Percentiles rank a stretch among this genome's conserved stretches.
These are phyloP conservation scores for Sceloporus tristichus DNA, from an alignment of 2,113 vertebrate genomes.

Conservation along the genomic window DNA sequence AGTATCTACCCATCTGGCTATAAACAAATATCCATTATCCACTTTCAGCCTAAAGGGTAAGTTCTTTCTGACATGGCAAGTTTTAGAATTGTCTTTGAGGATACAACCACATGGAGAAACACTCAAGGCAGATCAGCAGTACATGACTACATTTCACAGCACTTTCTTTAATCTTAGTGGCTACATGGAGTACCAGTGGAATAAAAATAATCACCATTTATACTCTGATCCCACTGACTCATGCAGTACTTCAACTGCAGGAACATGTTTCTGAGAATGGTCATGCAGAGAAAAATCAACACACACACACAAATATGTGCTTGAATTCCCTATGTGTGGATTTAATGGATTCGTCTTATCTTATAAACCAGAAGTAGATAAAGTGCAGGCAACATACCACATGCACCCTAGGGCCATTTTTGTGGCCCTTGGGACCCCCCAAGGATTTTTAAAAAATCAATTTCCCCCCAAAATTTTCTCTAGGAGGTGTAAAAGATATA, in stretches of 20 bases:
- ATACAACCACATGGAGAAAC: not conserved
- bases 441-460: no score
- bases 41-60: not conserved
- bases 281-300: not conserved
- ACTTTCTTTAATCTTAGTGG: not conserved
- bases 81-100: not conserved
- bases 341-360: not conserved
- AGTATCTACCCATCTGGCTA: not conserved
- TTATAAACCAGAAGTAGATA: not conserved
- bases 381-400: not conserved
- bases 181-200: not conserved
- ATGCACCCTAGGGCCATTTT: no score
- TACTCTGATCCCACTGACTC: no score
- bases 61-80: not conserved
- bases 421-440: no score
- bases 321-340: not conserved
- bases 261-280: not conserved
- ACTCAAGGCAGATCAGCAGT: not conserved
- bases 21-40: not conserved
- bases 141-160: not conserved
- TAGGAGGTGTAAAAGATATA: not conserved
- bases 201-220: not conserved
- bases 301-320: not conserved
- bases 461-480: no score
- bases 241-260: not conserved